Conservation (phyloP, 1,140 invertebrate species). For the Cheumatopsyche charites region DNA sequence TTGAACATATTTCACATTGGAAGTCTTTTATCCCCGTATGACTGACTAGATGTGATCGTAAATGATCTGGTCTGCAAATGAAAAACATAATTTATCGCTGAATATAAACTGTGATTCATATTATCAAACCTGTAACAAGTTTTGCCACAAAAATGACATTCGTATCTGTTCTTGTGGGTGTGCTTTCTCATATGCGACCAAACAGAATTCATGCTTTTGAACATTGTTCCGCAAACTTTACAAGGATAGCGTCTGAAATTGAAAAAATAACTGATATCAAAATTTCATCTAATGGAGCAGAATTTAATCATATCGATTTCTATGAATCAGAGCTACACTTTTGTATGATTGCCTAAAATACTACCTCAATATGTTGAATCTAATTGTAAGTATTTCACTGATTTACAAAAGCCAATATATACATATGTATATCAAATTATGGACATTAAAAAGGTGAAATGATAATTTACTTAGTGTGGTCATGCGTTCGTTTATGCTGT, state of each 20-base stretch:
- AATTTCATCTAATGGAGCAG: neutral
- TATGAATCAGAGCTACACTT: neutral
- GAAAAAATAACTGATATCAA: neutral
- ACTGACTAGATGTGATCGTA: constrained; percentile 44
- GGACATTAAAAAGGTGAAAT: too few relatives aligned
- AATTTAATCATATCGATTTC: too few relatives aligned
- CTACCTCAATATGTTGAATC: too few relatives aligned
- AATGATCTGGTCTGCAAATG: constrained; percentile 41
- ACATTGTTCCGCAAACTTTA: constrained; percentile 44
- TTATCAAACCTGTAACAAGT: constrained; percentile 44
- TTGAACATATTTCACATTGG: constrained; percentile 48
- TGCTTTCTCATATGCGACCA: constrained; percentile 48
- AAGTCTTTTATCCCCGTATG: constrained; percentile 48
- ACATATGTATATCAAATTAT: too few relatives aligned
- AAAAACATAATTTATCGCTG: constrained; percentile 18
- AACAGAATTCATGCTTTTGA: constrained; percentile 48
- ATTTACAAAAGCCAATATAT: too few relatives aligned
- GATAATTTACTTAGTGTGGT: constrained; percentile 41
- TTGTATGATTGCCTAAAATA: too few relatives aligned
- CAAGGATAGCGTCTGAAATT: constrained; percentile 44
- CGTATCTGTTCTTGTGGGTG: constrained; percentile 46
- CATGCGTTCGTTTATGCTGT: constrained; percentile 47
- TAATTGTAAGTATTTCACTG: too few relatives aligned
- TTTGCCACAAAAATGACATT: constrained; percentile 48
- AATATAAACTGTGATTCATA: neutral